phyloP scores from a whole-genome alignment of 1,140 invertebrate species.

The Drosophila tsacasi region DNA sequence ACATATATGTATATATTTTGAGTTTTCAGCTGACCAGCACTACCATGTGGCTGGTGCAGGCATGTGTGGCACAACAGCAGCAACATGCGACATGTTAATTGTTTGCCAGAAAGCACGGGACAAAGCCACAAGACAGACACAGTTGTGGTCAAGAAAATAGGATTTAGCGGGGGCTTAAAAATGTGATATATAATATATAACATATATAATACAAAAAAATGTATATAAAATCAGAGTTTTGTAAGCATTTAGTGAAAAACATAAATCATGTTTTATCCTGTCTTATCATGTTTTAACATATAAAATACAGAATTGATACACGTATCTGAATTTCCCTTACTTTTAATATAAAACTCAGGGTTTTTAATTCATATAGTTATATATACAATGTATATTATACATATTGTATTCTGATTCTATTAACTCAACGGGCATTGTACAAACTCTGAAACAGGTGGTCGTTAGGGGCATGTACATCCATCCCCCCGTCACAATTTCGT shows the following conservation, averaged over 20 bases:
- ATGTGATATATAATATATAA: neutral
- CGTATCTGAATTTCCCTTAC: no score
- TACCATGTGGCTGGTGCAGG: conserved; percentile 2
- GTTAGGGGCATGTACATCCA: neutral
- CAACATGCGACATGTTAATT: conserved; percentile 67
- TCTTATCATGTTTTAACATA: no score
- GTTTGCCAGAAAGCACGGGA: conserved; percentile 33
- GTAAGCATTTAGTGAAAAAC: no score
- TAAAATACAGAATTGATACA: no score
- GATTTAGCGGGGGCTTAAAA: neutral
- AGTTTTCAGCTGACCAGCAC: conserved; percentile 29
- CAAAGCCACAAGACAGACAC: conserved; percentile 11
- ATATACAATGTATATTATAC: no score
- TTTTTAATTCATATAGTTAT: no score
- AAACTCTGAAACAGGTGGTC: conserved; percentile 14
- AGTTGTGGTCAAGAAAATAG: conserved; percentile 15
- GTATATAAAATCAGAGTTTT: neutral
- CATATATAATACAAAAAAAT: neutral
- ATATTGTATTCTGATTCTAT: no score
- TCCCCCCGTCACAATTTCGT: conserved; percentile 1
- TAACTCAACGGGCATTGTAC: neutral
- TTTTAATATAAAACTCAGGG: no score
- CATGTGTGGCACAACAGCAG: conserved; percentile 27
- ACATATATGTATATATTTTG: conserved; percentile 1
- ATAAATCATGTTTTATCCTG: no score